Percentiles rank a stretch among this genome's conserved stretches.
phyloP scores from a whole-genome alignment of 53 echinoderm and acorn worm genomes.

The Actinopyga echinites region DNA sequence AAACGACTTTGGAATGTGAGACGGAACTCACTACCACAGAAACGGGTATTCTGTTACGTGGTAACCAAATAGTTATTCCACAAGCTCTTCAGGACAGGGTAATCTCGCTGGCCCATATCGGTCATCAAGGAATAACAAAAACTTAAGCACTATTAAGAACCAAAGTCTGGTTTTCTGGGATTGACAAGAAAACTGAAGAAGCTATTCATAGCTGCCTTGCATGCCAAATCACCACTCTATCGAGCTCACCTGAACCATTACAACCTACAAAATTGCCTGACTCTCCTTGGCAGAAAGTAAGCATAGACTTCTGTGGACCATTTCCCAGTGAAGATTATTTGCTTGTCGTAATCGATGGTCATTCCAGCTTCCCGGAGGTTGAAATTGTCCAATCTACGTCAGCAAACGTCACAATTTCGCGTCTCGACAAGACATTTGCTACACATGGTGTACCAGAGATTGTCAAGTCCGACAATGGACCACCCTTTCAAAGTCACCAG shows the following conservation, averaged over 20 bases:
- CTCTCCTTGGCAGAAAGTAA: neutral
- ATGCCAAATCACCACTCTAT: neutral
- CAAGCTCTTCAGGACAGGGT: too few species aligned
- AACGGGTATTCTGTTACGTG: too few species aligned
- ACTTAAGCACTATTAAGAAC: too few species aligned
- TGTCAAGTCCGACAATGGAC: conserved; percentile 61
- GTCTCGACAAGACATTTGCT: conserved; percentile 26
- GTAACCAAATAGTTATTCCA: too few species aligned
- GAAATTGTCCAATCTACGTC: conserved; percentile 34
- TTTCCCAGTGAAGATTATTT: neutral
- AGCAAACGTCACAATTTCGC: neutral
- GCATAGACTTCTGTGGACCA: too few species aligned
- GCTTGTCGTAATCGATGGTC: conserved; percentile 22
- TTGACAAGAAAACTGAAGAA: neutral
- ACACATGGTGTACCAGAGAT: conserved; percentile 41
- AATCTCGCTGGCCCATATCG: too few species aligned
- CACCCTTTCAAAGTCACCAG: conserved; percentile 2
- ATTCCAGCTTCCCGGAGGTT: conserved; percentile 28
- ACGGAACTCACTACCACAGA: too few species aligned
- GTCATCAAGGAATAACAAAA: too few species aligned
- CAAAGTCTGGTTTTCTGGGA: too few species aligned
- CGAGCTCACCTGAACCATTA: neutral
- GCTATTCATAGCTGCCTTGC: neutral
- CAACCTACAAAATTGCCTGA: neutral
- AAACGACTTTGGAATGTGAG: too few species aligned